Conservation (phyloP, 2,797 vertebrate species). For the Anguilla anguilla region DNA sequence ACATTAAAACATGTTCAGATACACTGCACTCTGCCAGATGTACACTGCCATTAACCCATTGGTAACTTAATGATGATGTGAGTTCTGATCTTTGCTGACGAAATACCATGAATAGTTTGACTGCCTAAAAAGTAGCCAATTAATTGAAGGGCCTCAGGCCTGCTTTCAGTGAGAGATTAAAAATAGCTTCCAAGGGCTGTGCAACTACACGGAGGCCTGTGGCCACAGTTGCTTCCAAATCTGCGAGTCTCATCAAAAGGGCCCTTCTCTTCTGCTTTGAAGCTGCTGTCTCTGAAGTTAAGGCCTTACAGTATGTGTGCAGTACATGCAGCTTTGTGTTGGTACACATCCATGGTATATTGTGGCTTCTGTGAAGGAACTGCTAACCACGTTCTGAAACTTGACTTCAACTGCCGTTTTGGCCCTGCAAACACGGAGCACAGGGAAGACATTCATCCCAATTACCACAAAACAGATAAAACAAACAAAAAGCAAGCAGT, state of each 20-base stretch:
- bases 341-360: conserved; percentile 59
- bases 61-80: neutral
- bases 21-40: neutral
- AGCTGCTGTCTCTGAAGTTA: conserved; percentile 7
- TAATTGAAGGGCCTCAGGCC: conserved; percentile 39
- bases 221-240: conserved; percentile 43
- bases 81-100: conserved; percentile 33
- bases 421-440: conserved; percentile 69
- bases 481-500: conserved; percentile 67
- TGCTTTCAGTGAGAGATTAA: conserved; percentile 46
- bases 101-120: conserved; percentile 42
- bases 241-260: conserved; percentile 33
- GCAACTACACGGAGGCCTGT: conserved; percentile 31
- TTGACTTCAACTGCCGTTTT: conserved; percentile 51
- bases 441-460: conserved; percentile 71
- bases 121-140: conserved; percentile 25
- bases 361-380: conserved; percentile 62
- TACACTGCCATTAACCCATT: neutral
- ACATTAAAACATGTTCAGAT: neutral
- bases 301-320: conserved; percentile 50
- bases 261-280: conserved; percentile 43
- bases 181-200: conserved; percentile 43
- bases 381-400: conserved; percentile 54
- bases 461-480: conserved; percentile 62
- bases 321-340: conserved; percentile 54